Base-by-base conservation (phyloP, 1,140 invertebrate genomes). In the Holcopasites calliopsidis region DNA sequence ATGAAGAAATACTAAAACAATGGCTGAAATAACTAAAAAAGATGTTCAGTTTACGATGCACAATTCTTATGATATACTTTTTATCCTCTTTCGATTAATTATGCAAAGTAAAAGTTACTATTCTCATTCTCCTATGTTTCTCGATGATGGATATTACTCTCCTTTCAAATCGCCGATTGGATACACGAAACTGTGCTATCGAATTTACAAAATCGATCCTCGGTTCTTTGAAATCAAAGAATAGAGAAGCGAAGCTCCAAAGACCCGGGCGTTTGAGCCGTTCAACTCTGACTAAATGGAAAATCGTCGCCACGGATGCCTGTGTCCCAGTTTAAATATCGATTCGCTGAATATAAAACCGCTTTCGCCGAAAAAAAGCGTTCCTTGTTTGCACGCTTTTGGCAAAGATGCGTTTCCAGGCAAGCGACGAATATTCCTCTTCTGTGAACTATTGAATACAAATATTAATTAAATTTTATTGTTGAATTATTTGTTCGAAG, bases 281-380 rank as follows among this genome's bases (percentile, higher is more conserved):
- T 57, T 57, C 13, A 4, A 35, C n/a, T 57, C n/a, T 58, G 55
- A n/a, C n/a, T n/a, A n/a, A 57, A 57, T 21, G 11, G n/a, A 35
- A 35, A 58, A 58, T 58, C 31, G 31, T 11, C 33, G 64, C 35
- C 49, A n/a, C 13, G 47, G 52, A 66, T 52, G 47, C 4, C 23
- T 1, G 16, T n/a, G 47, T 50, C 33, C 33, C n/a, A 50, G 28
- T 64, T 49, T 28, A 49, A 49, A 21, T 33, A 64, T 64, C 44
- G 61, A 50, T 65, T 65, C n/a, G 44, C n/a, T 33, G 62, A 26
- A 50, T 35, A 49, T 33, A 35, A 64, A 65, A 33, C 44, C 7
- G 13, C 31, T 42, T 65, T 66, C 28, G 62, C 10, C 23, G 16
- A 66, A 52, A 38, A 38, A 26, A 21, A 26, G 18, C 28, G n/a